A percentile compares a stretch with the other conserved stretches of the same genome.
phyloP scores from a whole-genome alignment of 2,888 invertebrate species.

The Parascotia fuliginaria region DNA sequence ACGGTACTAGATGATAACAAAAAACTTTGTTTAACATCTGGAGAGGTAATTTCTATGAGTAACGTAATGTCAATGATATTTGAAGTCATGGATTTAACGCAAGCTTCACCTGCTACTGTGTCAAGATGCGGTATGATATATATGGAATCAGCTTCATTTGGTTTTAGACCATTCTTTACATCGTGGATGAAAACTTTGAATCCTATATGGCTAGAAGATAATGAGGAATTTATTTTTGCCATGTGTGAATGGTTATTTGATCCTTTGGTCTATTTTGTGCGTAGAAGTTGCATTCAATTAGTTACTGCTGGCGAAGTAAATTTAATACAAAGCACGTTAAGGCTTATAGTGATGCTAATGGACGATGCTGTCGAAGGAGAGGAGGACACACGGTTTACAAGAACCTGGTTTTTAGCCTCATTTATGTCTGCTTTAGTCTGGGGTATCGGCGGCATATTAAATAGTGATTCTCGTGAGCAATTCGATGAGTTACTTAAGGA shows the following conservation, averaged over 20 bases:
- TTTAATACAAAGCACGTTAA: conserved; percentile 89
- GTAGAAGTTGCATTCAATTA: conserved; percentile 88
- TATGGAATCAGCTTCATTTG: conserved; percentile 93
- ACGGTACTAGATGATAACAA: conserved; percentile 95
- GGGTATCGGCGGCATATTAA: conserved; percentile 94
- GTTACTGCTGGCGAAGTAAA: conserved; percentile 90
- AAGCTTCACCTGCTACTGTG: conserved; percentile 95
- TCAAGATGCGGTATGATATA: conserved; percentile 96
- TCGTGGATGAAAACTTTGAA: conserved; percentile 91
- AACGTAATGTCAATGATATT: conserved; percentile 94
- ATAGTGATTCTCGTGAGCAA: conserved; percentile 88
- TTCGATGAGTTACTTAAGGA: conserved; percentile 88
- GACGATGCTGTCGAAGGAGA: conserved; percentile 89
- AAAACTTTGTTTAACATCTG: conserved; percentile 94
- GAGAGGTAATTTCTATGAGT: conserved; percentile 94
- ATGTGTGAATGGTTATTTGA: conserved; percentile 92
- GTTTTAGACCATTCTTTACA: conserved; percentile 92
- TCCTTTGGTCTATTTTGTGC: conserved; percentile 90
- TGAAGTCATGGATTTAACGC: conserved; percentile 94
- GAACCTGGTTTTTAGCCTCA: conserved; percentile 91
- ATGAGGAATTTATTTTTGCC: conserved; percentile 85
- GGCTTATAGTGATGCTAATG: conserved; percentile 92
- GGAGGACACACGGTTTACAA: conserved; percentile 89
- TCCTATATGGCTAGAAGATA: conserved; percentile 87
- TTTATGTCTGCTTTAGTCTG: conserved; percentile 91